phyloP scores from a whole-genome alignment of 2,113 vertebrate genomes.

The Oreocharis arfaki region DNA sequence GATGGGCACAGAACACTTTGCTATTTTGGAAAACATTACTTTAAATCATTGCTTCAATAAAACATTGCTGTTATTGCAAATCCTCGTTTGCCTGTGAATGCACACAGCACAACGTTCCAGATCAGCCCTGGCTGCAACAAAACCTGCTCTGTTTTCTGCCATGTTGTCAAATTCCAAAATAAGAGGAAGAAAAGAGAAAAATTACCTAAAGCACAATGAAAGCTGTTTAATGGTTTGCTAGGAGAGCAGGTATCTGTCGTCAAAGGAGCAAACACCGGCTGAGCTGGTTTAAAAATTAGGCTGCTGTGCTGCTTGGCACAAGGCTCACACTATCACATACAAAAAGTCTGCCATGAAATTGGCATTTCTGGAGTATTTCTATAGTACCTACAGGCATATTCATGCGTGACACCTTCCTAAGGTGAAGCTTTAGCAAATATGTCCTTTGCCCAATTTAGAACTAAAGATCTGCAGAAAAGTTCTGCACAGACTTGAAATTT shows the following conservation, averaged over 20 bases:
- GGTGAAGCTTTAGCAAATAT: not conserved
- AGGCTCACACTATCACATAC: not conserved
- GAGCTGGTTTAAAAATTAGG: not conserved
- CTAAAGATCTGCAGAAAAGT: not conserved
- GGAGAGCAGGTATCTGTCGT: not conserved
- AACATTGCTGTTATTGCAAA: not conserved
- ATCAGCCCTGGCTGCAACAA: not conserved
- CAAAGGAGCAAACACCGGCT: not conserved
- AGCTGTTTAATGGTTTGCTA: not conserved
- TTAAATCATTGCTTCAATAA: not conserved
- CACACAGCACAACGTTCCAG: fast-evolving
- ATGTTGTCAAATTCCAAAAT: not conserved
- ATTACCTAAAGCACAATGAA: not conserved
- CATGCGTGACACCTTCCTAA: not conserved
- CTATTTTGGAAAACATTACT: not conserved
- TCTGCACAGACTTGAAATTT: not conserved
- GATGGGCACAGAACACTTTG: not conserved
- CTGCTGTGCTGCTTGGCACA: not conserved
- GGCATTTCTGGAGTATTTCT: not conserved
- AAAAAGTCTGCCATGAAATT: not conserved
- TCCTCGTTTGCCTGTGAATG: not conserved
- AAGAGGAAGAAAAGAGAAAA: not conserved
- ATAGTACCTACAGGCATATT: not conserved
- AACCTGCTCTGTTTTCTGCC: not conserved
- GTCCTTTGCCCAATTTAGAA: not conserved